Percentiles rank a stretch among this genome's conserved stretches.
phyloP scores from a whole-genome alignment of 30 jellyfish, hydroid and myxozoan species.

The Calvadosia cruxmelitensis region DNA sequence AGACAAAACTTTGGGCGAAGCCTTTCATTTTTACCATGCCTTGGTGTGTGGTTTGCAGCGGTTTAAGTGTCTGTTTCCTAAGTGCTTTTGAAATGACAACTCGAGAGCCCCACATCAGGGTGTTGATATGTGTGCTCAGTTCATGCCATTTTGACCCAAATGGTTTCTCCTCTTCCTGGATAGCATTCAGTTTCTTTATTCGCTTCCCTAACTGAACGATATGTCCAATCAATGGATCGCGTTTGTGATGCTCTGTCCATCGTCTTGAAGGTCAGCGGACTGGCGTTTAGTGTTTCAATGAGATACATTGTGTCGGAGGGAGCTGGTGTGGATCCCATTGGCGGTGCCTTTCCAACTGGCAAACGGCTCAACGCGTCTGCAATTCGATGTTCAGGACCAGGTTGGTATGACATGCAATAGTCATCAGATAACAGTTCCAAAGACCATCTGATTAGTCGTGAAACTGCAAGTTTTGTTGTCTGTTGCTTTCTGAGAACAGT shows the following conservation, averaged over 20 bases:
- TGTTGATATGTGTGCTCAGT: neutral
- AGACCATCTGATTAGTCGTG: neutral
- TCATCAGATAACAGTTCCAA: neutral
- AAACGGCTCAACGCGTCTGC: neutral
- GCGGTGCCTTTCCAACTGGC: neutral
- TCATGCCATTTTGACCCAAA: neutral
- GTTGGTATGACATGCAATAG: neutral
- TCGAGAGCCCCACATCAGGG: conserved; percentile 29
- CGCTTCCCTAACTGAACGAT: neutral
- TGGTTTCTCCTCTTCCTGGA: no score
- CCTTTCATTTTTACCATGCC: conserved; percentile 21
- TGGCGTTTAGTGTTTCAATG: neutral
- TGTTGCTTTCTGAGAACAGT: neutral
- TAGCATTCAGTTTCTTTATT: neutral
- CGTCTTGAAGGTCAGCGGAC: neutral
- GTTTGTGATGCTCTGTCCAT: neutral
- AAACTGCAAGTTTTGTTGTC: neutral
- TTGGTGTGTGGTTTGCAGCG: conserved; percentile 6
- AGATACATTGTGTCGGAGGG: neutral
- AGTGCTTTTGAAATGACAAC: conserved; percentile 22
- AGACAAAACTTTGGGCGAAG: conserved; percentile 20
- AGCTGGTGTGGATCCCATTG: neutral
- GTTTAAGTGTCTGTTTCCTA: conserved; percentile 12
- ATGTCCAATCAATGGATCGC: neutral
- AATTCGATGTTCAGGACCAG: neutral